Conservation (phyloP, 53 echinoderm and acorn worm genomes). For the Glandiceps talaboti region DNA sequence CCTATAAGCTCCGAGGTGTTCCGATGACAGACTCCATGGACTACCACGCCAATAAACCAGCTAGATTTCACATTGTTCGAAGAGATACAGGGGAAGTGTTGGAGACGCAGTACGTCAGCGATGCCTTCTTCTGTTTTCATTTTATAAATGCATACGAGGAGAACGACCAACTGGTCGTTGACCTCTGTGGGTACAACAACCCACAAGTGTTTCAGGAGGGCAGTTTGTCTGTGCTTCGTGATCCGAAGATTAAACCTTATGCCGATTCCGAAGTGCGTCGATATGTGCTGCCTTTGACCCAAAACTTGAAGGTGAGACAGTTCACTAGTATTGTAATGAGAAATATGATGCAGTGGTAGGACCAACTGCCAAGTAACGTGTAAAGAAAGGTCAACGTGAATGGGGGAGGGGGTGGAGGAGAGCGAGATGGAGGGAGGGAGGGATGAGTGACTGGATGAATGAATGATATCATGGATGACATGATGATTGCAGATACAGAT, state of each 20-base stretch:
- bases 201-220: constrained; percentile 6
- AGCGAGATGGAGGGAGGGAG: too few species aligned
- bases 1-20: constrained; percentile 11
- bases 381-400: too few species aligned
- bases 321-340: too few species aligned
- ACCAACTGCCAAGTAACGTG: too few species aligned
- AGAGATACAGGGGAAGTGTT: constrained; percentile 16
- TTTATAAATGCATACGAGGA: constrained; percentile 47
- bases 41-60: constrained; percentile 29
- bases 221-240: constrained; percentile 8
- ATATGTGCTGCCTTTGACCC: constrained; percentile 42
- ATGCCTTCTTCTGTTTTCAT: constrained; percentile 41
- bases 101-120: constrained; percentile 23
- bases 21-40: constrained; percentile 23
- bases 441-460: too few species aligned
- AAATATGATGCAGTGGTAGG: too few species aligned
- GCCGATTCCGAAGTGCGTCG: constrained; percentile 10
- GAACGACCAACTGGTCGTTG: constrained; percentile 30
- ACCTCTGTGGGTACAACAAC: constrained; percentile 36
- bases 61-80: constrained; percentile 33
- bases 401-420: too few species aligned
- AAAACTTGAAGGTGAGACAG: too few species aligned
- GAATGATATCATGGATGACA: too few species aligned
- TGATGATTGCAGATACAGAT: too few species aligned
- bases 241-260: not conserved